phyloP scores from a whole-genome alignment of 2,888 invertebrate species.

The Chalcis sispes region DNA sequence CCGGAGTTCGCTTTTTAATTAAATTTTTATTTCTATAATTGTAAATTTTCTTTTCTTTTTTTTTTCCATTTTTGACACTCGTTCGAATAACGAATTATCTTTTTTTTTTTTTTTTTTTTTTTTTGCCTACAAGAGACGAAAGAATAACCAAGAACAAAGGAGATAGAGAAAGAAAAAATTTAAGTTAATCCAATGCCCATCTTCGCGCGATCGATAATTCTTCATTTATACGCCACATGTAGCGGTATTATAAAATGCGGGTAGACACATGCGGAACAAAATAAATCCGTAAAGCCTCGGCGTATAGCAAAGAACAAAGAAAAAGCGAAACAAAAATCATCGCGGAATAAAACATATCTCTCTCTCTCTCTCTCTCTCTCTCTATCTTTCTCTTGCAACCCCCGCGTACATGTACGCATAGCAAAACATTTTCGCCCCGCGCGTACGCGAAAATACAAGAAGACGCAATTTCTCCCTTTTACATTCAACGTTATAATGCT shows the following conservation, averaged over 20 bases:
- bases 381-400: background rate
- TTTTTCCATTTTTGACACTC: too few species aligned
- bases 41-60: background rate
- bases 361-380: background rate
- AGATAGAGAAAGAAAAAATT: background rate
- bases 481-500: background rate
- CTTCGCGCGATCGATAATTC: constrained; percentile 21
- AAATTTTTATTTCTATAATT: constrained; percentile 25
- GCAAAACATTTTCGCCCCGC: constrained; percentile 56
- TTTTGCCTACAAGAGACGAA: too few species aligned
- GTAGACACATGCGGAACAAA: background rate
- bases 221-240: constrained; percentile 14
- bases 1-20: constrained; percentile 21
- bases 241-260: background rate
- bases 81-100: background rate
- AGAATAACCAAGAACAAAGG: background rate
- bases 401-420: background rate
- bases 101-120: too few species aligned
- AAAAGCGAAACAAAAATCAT: constrained; percentile 18
- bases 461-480: constrained; percentile 16
- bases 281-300: constrained; percentile 33
- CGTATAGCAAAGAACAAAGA: constrained; percentile 17
- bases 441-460: constrained; percentile 48
- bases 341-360: constrained; percentile 15
- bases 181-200: background rate